Evolutionary conservation across 2,797 vertebrate genomes (phyloP).

Genomic region (Spinibarbus caldwelli): DNA sequence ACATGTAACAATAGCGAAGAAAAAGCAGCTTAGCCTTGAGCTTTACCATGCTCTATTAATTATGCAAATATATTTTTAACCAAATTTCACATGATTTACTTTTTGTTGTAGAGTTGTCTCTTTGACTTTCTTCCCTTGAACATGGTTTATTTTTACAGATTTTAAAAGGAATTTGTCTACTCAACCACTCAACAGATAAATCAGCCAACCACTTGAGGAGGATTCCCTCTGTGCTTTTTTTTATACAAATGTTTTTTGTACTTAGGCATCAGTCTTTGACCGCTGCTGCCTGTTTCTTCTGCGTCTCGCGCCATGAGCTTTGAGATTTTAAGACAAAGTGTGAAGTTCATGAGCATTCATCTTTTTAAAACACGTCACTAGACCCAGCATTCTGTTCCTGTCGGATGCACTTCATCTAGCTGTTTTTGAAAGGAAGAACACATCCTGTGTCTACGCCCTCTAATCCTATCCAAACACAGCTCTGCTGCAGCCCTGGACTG

Average conservation of each 20-base stretch:
- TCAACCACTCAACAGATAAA: not conserved
- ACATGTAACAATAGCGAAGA: slow-evolving; percentile 35
- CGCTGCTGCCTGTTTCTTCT: not conserved
- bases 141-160: not conserved
- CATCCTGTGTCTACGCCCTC: slow-evolving; percentile 32
- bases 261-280: not conserved
- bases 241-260: not conserved
- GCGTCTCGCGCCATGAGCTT: not conserved
- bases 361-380: slow-evolving; percentile 1
- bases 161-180: not conserved
- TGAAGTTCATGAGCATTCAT: not conserved
- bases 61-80: not conserved
- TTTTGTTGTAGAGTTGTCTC: not conserved
- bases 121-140: not conserved
- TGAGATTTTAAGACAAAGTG: not conserved
- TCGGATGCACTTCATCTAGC: slow-evolving; percentile 1
- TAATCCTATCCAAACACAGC: slow-evolving; percentile 19
- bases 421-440: slow-evolving; percentile 15
- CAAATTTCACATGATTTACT: too few species aligned
- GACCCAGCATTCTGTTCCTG: not conserved
- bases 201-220: not conserved
- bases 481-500: not conserved
- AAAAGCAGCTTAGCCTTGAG: slow-evolving; percentile 9
- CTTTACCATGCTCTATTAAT: not conserved
- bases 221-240: not conserved